Conservation (phyloP, 2,888 invertebrate species). For the Diadromus collaris region DNA sequence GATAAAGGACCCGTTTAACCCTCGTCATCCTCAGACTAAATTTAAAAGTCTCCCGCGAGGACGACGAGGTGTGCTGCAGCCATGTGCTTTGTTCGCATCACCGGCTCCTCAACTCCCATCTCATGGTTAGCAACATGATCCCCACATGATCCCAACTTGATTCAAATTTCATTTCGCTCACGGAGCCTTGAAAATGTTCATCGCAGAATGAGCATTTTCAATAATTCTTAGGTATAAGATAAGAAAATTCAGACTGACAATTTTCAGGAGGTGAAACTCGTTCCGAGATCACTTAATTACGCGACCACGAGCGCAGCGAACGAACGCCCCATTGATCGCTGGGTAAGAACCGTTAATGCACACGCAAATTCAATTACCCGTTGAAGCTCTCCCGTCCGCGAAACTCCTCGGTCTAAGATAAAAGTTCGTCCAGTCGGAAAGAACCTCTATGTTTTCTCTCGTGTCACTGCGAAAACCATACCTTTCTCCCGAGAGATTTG, state of each 20-base stretch:
- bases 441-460: slow-evolving; percentile 15
- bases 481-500: slow-evolving; percentile 52
- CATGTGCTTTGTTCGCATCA: not conserved
- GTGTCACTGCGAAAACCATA: slow-evolving; percentile 35
- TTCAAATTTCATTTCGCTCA: not conserved
- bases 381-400: not conserved
- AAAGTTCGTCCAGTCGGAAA: not conserved
- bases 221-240: not conserved
- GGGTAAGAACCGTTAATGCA: not conserved
- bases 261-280: not conserved
- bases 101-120: not conserved
- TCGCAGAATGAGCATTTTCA: not conserved
- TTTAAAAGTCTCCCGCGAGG: not conserved
- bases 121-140: not conserved
- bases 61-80: not conserved
- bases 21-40: slow-evolving; percentile 56
- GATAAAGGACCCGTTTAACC: slow-evolving; percentile 54
- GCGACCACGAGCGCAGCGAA: not conserved
- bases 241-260: not conserved
- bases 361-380: slow-evolving; percentile 8
- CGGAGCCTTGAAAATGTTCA: not conserved
- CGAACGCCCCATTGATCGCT: not conserved
- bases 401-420: too few relatives aligned
- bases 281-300: slow-evolving; percentile 1
- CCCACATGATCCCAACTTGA: too few relatives aligned